Evolutionary conservation across 2,888 invertebrate genomes (phyloP), one percentile per base, ranked within the genome.

Genomic region (Idaea biselata): DNA sequence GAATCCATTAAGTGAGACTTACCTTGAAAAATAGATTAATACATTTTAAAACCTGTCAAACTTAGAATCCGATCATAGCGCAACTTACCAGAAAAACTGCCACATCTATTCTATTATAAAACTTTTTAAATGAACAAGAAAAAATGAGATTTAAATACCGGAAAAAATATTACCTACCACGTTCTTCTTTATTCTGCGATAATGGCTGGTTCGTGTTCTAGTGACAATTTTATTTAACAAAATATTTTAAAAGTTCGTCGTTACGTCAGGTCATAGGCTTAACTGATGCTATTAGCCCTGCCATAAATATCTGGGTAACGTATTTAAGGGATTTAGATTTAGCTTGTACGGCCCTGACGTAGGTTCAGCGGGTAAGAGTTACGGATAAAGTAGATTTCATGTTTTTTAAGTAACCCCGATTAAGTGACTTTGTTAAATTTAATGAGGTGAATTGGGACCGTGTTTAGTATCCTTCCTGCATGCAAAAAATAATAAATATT

Each of bases 281-380:
- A 86, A 81, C 82, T 84, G 84, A 76, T 82, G 83, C 86, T 86
- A 87, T 87, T 88, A 89, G 87, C 84, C 87, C 81, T 80, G 81
- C 88, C 82, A 89, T 91, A 91, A 91, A 91, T 91, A 90, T 89
- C 84, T 85, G 87, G 84, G 82, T 81, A 82, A 81, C 83, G 87
- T 86, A 88, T 89, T 89, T 86, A 87, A 83, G 81, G 89, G 91
- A 90, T 90, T 89, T 86, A 83, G 84, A 84, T 83, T 84, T 83
- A 88, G 86, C 86, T 82, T 88, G 87, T 85, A 81, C 78, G 80
- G 76, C 80, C 79, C 80, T 90, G 88, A 91, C 83, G 85, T 85
- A 86, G 89, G 89, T 89, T 82, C 82, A 82, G 74, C 77, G 81
- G 78, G 80, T 76, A 77, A 79, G 77, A 82, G 76, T 74, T 75